Percentiles rank a stretch among this genome's conserved stretches.
These are phyloP conservation scores for Microplitis mediator DNA, from an alignment of 1,140 invertebrate genomes.

Conservation along the genomic window DNA sequence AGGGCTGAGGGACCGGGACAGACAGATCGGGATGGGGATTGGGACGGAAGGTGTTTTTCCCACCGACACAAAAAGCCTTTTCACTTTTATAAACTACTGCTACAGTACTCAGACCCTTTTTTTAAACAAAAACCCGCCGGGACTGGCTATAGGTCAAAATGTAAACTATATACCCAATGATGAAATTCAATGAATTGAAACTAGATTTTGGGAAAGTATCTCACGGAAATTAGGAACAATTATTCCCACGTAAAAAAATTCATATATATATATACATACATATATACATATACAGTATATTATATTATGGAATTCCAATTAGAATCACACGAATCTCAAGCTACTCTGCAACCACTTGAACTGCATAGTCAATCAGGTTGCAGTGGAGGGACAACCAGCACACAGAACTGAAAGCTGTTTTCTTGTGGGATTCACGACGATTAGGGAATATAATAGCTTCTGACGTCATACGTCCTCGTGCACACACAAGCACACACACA, in stretches of 20 bases:
- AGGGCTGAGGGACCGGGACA: too few species aligned
- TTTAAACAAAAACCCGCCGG: not conserved
- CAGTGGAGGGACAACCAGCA: not conserved
- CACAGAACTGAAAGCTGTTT: not conserved
- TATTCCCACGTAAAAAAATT: not conserved
- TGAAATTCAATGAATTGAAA: not conserved
- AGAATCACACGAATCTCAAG: not conserved
- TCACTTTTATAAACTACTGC: conserved; percentile 19
- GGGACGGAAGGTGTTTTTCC: conserved; percentile 47
- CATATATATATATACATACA: not conserved
- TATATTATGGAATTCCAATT: not conserved
- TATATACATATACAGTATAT: not conserved
- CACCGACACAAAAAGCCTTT: conserved; percentile 43
- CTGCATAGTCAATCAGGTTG: not conserved
- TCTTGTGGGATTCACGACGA: conserved; percentile 12
- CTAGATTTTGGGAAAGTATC: not conserved
- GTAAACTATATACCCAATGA: not conserved
- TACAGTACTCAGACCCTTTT: conserved; percentile 10
- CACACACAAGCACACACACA: not conserved
- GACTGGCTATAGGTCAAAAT: not conserved
- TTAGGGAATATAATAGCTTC: conserved; percentile 23
- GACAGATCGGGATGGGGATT: conserved; percentile 24
- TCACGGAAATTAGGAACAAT: not conserved
- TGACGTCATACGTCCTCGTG: conserved; percentile 43
- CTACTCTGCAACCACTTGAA: not conserved